Evolutionary conservation across 1,140 invertebrate species (phyloP).

Genomic region (Ceratina calcarata): DNA sequence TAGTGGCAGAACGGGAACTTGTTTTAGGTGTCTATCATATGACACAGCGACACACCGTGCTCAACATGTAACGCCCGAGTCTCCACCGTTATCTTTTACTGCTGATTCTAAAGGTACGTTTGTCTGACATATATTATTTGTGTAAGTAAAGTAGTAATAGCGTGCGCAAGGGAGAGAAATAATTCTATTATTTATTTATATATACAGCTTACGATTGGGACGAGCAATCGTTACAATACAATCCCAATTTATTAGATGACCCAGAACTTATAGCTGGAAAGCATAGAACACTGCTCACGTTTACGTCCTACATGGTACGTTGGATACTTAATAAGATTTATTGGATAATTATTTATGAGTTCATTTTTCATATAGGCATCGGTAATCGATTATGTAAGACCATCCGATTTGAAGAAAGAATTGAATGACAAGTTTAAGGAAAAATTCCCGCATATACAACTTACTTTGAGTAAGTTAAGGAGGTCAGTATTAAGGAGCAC

Average conservation of each 20-base stretch:
- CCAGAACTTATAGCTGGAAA: slow-evolving; percentile 97
- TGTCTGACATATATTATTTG: slow-evolving; percentile 8
- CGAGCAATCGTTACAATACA: slow-evolving; percentile 84
- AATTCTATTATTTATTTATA: slow-evolving; percentile 46
- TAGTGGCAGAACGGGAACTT: slow-evolving; percentile 19
- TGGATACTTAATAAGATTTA: slow-evolving; percentile 3
- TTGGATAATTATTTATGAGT: slow-evolving; percentile 24
- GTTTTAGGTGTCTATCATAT: slow-evolving; percentile 88
- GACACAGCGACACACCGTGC: slow-evolving; percentile 84
- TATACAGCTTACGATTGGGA: slow-evolving; percentile 79
- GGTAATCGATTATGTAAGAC: slow-evolving; percentile 97
- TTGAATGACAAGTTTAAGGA: slow-evolving; percentile 98
- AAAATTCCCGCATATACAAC: slow-evolving; percentile 96
- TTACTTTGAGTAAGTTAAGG: slow-evolving; percentile 97
- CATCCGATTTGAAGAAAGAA: slow-evolving; percentile 98
- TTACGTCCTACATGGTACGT: slow-evolving; percentile 93
- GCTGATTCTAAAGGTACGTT: slow-evolving; percentile 80
- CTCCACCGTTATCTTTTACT: slow-evolving; percentile 82
- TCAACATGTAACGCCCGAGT: slow-evolving; percentile 80
- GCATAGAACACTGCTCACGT: slow-evolving; percentile 95
- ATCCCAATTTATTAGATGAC: slow-evolving; percentile 95
- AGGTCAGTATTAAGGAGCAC: slow-evolving; percentile 83
- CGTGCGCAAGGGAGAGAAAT: background rate
- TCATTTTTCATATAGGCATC: slow-evolving; percentile 85
- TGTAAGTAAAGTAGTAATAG: background rate